Base-by-base conservation (phyloP, 2,797 vertebrate genomes). In the Danio aesculapii region DNA sequence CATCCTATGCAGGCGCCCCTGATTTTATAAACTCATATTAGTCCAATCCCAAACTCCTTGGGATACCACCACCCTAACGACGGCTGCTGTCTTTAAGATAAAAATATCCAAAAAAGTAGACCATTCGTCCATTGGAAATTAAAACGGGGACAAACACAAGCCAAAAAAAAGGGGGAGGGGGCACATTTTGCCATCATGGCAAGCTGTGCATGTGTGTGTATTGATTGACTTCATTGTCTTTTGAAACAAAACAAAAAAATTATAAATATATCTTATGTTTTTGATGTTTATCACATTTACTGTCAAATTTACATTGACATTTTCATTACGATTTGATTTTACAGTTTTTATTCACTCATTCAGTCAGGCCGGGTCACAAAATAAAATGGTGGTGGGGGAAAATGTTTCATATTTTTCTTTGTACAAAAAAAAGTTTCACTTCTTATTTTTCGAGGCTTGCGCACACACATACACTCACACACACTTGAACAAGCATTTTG, bases 121-220 rank as follows among this genome's bases (percentile, higher is more conserved):
- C 76, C 55, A 50, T 77, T 49, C 79, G 71, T 82, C 61, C 81
- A 74, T 64, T 57, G 55, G 6, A 50, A 83, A 78, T 73, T 62
- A 43, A 79, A 50, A 59, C 79, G 47, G 69, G 39, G 63, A 41
- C 21, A 69, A 78, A 75, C 52, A 30, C 39, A 85, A 70, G 46
- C 72, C 72, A 61, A 19, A 62, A 83, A 30, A 30, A 30, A 30
- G 30, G 30, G 30, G 30, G 30, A 3, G 30, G 30, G 30, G 72
- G 80, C 71, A 82, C 73, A 72, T 14, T 67, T 94, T 86, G 94
- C 92, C 93, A 92, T 90, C 92, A 86, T 95, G 95, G 93, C 89
- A 91, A 93, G 92, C 76, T 75, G 94, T 94, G 94, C 94, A 90
- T 94, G 87, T 89, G 90, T 87, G 90, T 89, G 85, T 83, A 86